Evolutionary conservation across 2,888 invertebrate genomes (phyloP).

Genomic region (Melinaea marsaeus): DNA sequence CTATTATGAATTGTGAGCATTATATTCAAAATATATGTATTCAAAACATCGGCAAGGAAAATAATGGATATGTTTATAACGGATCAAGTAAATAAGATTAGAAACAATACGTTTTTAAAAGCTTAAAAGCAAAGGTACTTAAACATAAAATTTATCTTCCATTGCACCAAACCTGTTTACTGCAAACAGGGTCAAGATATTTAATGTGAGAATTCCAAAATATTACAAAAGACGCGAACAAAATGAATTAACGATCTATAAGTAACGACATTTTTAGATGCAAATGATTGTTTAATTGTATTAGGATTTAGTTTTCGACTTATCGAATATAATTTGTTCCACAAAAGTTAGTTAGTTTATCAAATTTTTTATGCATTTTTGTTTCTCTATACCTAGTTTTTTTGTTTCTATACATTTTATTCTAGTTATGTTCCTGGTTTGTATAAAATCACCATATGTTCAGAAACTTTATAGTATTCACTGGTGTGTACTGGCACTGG

Average conservation of each 20-base stretch:
- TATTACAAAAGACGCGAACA: constrained; percentile 12
- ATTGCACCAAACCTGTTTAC: constrained; percentile 14
- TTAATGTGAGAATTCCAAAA: constrained; percentile 22
- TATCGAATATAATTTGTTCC: too few species aligned
- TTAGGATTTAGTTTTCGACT: too few species aligned
- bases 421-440: background rate
- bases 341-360: too few species aligned
- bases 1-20: background rate
- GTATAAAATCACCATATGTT: constrained; percentile 8
- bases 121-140: too few species aligned
- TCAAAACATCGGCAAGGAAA: background rate
- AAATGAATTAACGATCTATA: background rate
- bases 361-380: background rate
- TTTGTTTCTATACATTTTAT: background rate
- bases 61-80: background rate
- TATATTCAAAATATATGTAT: background rate
- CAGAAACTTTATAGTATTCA: constrained; percentile 17
- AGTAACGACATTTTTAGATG: too few species aligned
- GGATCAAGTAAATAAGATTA: background rate
- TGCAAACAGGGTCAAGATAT: constrained; percentile 27
- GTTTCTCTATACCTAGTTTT: background rate
- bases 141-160: background rate
- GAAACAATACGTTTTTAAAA: background rate
- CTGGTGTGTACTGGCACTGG: constrained; percentile 16
- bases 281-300: too few species aligned